A percentile compares a stretch with the other conserved stretches of the same genome.
phyloP scores from a whole-genome alignment of 2,888 invertebrate genomes.

The Caenorhabditis sp. region DNA sequence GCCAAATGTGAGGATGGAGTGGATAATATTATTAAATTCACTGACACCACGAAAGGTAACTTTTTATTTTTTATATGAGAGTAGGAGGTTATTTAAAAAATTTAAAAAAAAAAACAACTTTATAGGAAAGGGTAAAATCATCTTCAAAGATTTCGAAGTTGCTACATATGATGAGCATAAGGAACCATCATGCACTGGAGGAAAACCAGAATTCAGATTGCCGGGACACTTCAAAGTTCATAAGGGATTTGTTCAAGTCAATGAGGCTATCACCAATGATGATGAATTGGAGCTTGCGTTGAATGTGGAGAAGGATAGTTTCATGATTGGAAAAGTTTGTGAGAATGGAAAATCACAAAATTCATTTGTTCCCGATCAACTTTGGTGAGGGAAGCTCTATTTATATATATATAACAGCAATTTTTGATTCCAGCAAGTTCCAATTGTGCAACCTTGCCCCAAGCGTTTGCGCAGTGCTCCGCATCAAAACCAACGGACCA shows the following conservation, averaged over 20 bases:
- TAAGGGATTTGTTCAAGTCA: conserved; percentile 48
- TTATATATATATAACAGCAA: too few relatives aligned
- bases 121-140: conserved; percentile 51
- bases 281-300: conserved; percentile 45
- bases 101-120: not conserved
- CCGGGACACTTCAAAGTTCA: conserved; percentile 59
- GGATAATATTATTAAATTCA: conserved; percentile 58
- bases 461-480: conserved; percentile 43
- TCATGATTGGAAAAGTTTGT: conserved; percentile 64
- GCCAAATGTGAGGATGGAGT: conserved; percentile 56
- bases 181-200: conserved; percentile 52
- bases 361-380: conserved; percentile 61
- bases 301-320: conserved; percentile 63
- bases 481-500: conserved; percentile 35
- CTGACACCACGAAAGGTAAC: conserved; percentile 50
- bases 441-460: conserved; percentile 49
- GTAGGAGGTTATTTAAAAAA: too few relatives aligned
- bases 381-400: conserved; percentile 58
- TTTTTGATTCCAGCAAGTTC: conserved; percentile 45
- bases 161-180: conserved; percentile 56
- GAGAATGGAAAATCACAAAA: conserved; percentile 62
- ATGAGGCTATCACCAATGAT: conserved; percentile 47
- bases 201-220: conserved; percentile 45
- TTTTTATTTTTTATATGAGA: not conserved
- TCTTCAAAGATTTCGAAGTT: conserved; percentile 54